Evolutionary conservation across 2,113 vertebrate species (phyloP).

Genomic region (Nycticryphes semicollaris): DNA sequence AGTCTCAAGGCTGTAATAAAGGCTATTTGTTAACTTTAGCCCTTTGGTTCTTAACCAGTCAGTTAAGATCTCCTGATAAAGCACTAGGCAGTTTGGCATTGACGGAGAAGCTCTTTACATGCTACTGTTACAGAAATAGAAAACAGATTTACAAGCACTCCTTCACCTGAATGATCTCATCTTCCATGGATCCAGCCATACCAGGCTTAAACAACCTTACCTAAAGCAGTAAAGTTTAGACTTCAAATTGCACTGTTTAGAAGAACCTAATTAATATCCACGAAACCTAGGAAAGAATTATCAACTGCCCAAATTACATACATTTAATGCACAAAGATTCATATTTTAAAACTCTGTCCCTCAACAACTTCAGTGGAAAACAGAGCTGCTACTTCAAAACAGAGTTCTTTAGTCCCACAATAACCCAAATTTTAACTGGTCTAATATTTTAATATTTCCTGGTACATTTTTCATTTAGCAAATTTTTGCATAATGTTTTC

Average conservation of each 20-base stretch:
- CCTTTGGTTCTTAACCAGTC: slow-evolving; percentile 59
- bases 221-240: slow-evolving; percentile 16
- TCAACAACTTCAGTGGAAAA: not conserved
- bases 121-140: not conserved
- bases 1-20: slow-evolving; percentile 50
- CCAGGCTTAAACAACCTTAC: not conserved
- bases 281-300: not conserved
- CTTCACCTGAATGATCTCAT: slow-evolving; percentile 17
- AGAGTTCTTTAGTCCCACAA: not conserved
- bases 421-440: not conserved
- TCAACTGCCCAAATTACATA: not conserved
- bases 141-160: slow-evolving; percentile 36
- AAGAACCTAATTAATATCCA: not conserved
- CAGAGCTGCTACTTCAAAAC: not conserved
- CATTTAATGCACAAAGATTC: not conserved
- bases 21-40: slow-evolving; percentile 63
- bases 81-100: slow-evolving; percentile 30
- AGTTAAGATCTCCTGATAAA: slow-evolving; percentile 60
- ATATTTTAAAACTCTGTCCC: not conserved
- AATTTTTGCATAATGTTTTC: not conserved
- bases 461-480: not conserved
- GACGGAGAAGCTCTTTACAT: not conserved
- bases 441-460: not conserved
- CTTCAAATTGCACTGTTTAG: slow-evolving; percentile 43
- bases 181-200: not conserved